Base-by-base conservation (phyloP, 2,113 vertebrate species). In the Macquaria ambigua region DNA sequence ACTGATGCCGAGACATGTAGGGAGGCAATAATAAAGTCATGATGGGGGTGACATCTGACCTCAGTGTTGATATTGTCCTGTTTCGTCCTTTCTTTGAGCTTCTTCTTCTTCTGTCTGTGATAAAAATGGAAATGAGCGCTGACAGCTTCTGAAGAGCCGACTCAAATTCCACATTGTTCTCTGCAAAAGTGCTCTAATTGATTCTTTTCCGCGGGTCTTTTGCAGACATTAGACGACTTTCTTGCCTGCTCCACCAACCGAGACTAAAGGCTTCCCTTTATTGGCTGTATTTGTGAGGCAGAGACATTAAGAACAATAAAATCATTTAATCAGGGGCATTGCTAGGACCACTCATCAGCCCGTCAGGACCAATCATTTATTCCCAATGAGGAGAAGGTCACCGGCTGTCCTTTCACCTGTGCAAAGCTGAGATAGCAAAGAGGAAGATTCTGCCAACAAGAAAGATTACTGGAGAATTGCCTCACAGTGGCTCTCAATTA, bases 151-250 rank as follows among this genome's bases (percentile, higher is more conserved):
- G 56, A 90, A 61, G 73, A 84, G 77, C 56, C 0, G 56, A n/a
- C 58, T 85, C 84, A 74, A 84, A 89, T 91, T 79, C 62, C 64
- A 50, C 78, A 82, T 92, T 88, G 87, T 89, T 83, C 86, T 87
- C 85, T 9, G 9, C n/a, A 39, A 75, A 79, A 55, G 76, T 70
- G 71, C 63, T 66, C 77, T 77, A 90, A 90, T 86, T 87, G 87
- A 92, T 86, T 83, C 52, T 79, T 75, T 79, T 74, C n/a, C 72
- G 25, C 15, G 37, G 28, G 76, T 56, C 67, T 84, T 50, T 79
- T 20, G 31, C 74, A 75, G 73, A 77, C 74, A 53, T 70, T 56
- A 50, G 12, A 62, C 4, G 2, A 55, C 61, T 52, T 61, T 62
- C n/a, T 71, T 1, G 11, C 18, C 70, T 28, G 61, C 28, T 62